Evolutionary conservation across 1,140 invertebrate species (phyloP).

Genomic region (Cyphomyrmex costatus): DNA sequence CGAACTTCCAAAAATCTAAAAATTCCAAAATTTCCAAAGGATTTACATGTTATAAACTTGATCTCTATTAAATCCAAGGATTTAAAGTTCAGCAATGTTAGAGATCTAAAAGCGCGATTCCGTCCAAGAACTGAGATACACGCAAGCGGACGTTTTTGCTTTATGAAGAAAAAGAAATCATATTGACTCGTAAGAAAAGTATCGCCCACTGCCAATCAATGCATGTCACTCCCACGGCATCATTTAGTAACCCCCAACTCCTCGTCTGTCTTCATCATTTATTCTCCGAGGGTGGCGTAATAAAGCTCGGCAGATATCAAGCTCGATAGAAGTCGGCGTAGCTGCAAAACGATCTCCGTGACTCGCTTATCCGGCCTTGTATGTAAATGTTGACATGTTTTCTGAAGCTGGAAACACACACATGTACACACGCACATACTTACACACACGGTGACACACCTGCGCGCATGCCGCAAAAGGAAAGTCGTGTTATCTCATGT

Average conservation of each 20-base stretch:
- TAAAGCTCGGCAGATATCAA: slow-evolving; percentile 71
- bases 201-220: slow-evolving; percentile 50
- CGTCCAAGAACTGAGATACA: background rate
- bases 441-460: slow-evolving; percentile 58
- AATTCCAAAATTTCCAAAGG: slow-evolving; percentile 4
- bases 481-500: slow-evolving; percentile 83
- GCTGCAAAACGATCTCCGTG: slow-evolving; percentile 77
- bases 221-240: slow-evolving; percentile 51
- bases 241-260: slow-evolving; percentile 55
- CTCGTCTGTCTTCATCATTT: slow-evolving; percentile 68
- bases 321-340: slow-evolving; percentile 74
- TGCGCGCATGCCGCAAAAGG: slow-evolving; percentile 70
- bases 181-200: slow-evolving; percentile 35
- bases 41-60: slow-evolving; percentile 16
- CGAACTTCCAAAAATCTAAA: slow-evolving; percentile 27
- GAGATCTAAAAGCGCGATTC: background rate
- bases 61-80: slow-evolving; percentile 3
- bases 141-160: background rate
- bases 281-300: slow-evolving; percentile 73
- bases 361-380: slow-evolving; percentile 76
- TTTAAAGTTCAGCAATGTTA: background rate
- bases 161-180: slow-evolving; percentile 31
- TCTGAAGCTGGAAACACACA: slow-evolving; percentile 66
- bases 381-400: slow-evolving; percentile 78
- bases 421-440: slow-evolving; percentile 47